Base-by-base conservation (phyloP, 2,888 invertebrate species). In the Euspilapteryx auroguttella region DNA sequence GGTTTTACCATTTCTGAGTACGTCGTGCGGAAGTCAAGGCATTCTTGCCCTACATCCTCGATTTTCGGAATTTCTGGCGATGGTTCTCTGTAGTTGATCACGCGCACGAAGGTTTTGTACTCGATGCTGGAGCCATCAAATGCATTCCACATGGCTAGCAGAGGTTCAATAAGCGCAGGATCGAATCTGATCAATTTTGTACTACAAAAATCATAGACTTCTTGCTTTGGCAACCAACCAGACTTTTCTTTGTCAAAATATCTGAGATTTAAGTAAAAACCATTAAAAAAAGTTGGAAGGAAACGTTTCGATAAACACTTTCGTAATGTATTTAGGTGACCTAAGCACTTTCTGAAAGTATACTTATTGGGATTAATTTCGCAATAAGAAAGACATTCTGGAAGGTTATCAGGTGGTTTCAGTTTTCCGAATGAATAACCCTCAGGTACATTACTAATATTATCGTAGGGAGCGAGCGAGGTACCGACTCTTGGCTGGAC, bases 101-200 rank as follows among this genome's bases (percentile, higher is more conserved):
- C 44, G 27, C 62, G 57, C 4, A 78, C 54, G 40, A 81, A 80
- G 14, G 47, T 66, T 43, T 59, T 55, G 29, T 79, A 81, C 39
- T 78, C 45, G 28, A 81, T 66, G 29, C 48, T 47, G 9, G 55
- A 46, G 5, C 75, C 66, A 27, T 68, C 52, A 32, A 76, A 69
- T 9, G 78, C 75, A 12, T 63, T 42, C 53, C 78, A 62, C 39
- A 73, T 47, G 7, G 46, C 44, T 15, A 79, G 44, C 7, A 81
- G 44, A 1, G 71, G 68, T 40, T 79, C 76, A 9, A 81, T 55
- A 12, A 75, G 46, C 13, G 42, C 32, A n/a, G 64, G 55, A 33
- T 78, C 62, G 41, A 79, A 75, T 34, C 61, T 49, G 24, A 80
- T 56, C 1, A 62, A 39, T 34, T 63, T 56, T 21, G 55, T 52